These are phyloP conservation scores for Pachypanchax playfairii DNA, from an alignment of 2,113 vertebrate species.

Conservation along the genomic window DNA sequence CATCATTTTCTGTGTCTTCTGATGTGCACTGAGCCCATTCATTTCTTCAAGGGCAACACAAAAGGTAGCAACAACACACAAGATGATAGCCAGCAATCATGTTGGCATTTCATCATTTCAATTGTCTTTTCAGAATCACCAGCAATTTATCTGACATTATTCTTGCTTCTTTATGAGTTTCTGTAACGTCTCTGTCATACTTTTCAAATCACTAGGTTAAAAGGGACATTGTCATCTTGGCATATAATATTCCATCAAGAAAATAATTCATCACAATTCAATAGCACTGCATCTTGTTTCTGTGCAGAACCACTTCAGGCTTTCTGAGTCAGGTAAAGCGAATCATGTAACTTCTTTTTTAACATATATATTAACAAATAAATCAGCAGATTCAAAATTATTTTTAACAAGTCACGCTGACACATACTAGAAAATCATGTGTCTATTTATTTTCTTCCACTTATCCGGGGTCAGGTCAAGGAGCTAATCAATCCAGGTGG, in stretches of 20 bases:
- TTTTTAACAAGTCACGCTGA: too few species aligned
- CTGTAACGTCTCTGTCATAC: conserved; percentile 29
- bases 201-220: conserved; percentile 40
- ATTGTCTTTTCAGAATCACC: conserved; percentile 41
- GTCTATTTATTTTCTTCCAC: too few species aligned
- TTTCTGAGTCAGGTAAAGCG: background rate
- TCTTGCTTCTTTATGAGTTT: conserved; percentile 27
- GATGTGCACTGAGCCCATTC: conserved; percentile 7
- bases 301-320: conserved; percentile 5
- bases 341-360: background rate
- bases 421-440: too few species aligned
- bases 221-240: conserved; percentile 32
- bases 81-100: conserved; percentile 18
- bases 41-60: conserved; percentile 50
- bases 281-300: background rate
- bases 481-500: too few species aligned
- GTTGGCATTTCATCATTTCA: conserved; percentile 44
- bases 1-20: conserved; percentile 20
- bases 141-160: conserved; percentile 35
- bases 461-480: too few species aligned
- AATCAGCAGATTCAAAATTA: too few species aligned
- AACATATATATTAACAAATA: too few species aligned
- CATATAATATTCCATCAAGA: conserved; percentile 22
- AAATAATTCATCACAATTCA: conserved; percentile 14
- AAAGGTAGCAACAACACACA: conserved; percentile 24